Evolutionary conservation across 2,888 invertebrate species (phyloP), one percentile per base, ranked within the genome.

Genomic region (Zootermopsis nevadensis): DNA sequence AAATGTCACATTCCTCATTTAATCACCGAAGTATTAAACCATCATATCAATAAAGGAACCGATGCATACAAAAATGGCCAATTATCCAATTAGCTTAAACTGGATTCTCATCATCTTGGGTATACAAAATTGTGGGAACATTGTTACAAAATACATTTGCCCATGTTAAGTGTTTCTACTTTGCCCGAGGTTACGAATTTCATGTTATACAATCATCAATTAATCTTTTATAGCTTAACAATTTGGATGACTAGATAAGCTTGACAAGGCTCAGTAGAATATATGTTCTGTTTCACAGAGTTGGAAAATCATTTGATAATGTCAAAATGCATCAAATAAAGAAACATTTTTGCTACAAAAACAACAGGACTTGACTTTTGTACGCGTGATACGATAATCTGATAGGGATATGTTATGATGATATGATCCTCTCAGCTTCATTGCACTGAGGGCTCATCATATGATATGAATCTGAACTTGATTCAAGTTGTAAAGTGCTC

Each of bases 401-500:
- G 30, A 69, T 31, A 33, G 15, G 22, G n/a, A 27, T 60, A 69
- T 69, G 69, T 69, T 69, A 69, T 69, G 69, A 69, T 69, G 69
- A 69, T 69, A 33, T 4, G 22, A 69, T 69, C 33, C 69, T 69
- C 69, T 69, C 69, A 27, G 69, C 31, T 33, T 69, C 69, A 22
- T 22, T 69, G 22, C 31, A 31, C 69, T 69, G 69, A 30, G 69
- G 22, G 31, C 33, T 31, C 27, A 69, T 12, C 33, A 69, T 3
- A 69, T 38, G 60, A 38, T 48, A 72, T 42, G 53, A 38, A 19
- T 66, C 80, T 69, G 72, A 55, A 55, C 55, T 76, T 33, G 27
- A 24, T 38, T 80, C 80, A 24, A 80, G 76, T 53, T 74, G 74
- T 80, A 83, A 66, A 1, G 80, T 66, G 55, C 74, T 76, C 31